These are phyloP conservation scores for Aplysina aerophoba DNA, from an alignment of 37 sponge, comb jelly and placozoan genomes.

Conservation along the genomic window DNA sequence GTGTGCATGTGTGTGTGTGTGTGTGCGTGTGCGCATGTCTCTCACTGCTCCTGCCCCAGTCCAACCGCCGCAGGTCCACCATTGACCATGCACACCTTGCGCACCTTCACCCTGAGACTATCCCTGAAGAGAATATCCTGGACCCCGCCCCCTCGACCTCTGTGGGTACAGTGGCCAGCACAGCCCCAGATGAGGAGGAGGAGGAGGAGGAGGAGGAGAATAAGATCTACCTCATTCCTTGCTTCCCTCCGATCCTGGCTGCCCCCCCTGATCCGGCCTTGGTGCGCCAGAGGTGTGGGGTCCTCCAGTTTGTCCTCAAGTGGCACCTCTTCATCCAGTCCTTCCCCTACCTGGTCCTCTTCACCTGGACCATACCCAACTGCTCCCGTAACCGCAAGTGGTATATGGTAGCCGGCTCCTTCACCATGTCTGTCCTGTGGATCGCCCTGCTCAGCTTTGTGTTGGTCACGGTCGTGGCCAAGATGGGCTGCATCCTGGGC, in stretches of 20 bases:
- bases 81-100: not conserved
- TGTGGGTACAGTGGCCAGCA: not conserved
- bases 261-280: constrained; percentile 41
- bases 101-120: not conserved
- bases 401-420: constrained; percentile 60
- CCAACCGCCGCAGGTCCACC: constrained; percentile 14
- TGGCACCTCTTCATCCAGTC: constrained; percentile 73
- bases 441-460: constrained; percentile 78
- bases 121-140: not conserved
- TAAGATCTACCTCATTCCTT: constrained; percentile 42
- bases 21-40: no score
- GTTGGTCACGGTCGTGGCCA: constrained; percentile 74
- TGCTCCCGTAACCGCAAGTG: constrained; percentile 66
- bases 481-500: constrained; percentile 75
- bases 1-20: no score
- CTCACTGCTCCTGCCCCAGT: not conserved
- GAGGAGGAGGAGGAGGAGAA: constrained; percentile 43
- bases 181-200: not conserved
- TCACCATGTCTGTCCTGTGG: constrained; percentile 80
- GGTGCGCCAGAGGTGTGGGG: constrained; percentile 36
- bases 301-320: constrained; percentile 46
- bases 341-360: constrained; percentile 78
- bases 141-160: constrained; percentile 4
- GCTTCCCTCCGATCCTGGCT: constrained; percentile 60
- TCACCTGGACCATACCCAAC: constrained; percentile 89